Evolutionary conservation across 2,888 invertebrate genomes (phyloP).

Genomic region (Germaria angustata): DNA sequence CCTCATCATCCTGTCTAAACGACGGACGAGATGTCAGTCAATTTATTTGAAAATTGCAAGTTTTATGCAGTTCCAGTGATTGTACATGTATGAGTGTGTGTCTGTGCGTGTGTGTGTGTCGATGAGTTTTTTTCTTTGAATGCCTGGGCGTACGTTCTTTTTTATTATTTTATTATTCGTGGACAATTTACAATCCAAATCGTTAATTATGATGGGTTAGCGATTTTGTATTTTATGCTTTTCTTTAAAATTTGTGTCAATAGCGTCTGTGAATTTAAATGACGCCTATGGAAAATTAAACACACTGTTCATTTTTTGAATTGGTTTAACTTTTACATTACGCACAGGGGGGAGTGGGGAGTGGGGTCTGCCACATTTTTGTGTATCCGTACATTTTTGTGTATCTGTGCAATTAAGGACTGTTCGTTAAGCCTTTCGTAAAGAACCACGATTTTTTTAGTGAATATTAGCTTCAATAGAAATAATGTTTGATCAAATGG

Average conservation of each 20-base stretch:
- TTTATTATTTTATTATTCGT: background rate
- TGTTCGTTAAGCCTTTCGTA: too few species aligned
- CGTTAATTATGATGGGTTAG: background rate
- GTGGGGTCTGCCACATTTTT: too few species aligned
- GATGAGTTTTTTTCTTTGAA: background rate
- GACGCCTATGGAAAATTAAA: background rate
- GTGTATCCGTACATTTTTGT: too few species aligned
- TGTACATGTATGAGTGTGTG: too few species aligned
- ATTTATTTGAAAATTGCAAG: background rate
- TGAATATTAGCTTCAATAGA: too few species aligned
- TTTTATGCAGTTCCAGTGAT: background rate
- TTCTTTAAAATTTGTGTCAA: conserved; percentile 7
- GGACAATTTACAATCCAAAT: conserved; percentile 20
- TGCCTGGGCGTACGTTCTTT: conserved; percentile 7
- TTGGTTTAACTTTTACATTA: too few species aligned
- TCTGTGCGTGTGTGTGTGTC: too few species aligned
- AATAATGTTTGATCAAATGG: too few species aligned
- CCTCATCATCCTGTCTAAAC: conserved; percentile 1
- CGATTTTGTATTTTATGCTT: background rate
- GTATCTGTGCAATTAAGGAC: too few species aligned
- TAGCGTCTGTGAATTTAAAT: background rate
- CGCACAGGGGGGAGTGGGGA: too few species aligned
- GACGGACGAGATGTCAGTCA: background rate
- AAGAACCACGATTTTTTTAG: too few species aligned
- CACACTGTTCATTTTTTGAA: too few species aligned